Evolutionary conservation across 1,140 invertebrate species (phyloP), one percentile per base, ranked within the genome.

Genomic region (Drosophila kanapiae): DNA sequence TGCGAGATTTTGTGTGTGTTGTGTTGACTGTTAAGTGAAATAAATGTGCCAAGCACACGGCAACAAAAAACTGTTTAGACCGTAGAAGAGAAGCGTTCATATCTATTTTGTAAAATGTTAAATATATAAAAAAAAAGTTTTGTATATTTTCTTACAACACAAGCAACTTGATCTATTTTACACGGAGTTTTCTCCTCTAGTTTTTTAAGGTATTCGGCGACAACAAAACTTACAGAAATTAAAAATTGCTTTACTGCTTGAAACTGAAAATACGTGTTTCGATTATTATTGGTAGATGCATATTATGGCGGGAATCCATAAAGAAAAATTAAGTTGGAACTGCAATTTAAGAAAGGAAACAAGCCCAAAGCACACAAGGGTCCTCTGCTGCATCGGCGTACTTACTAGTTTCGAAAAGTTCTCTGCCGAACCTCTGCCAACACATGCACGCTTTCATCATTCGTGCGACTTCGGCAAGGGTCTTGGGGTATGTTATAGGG

Each of bases 11-110:
- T 49, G 57, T 58, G 27, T 49, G 57, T 18, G 33, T 33, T 63
- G 60, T 64, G 62, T 49, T 59, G 67, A 58, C 65, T 71, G 64
- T 69, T 68, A 40, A 72, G 69, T 49, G 35, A 70, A 68, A 23
- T 23, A 31, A 71, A 72, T 72, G 69, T 72, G 67, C 69, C 69
- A 72, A 71, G 69, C 69, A 72, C 69, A 56, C 67, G 38, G 56
- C 45, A 35, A 42, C 37, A n/a, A 31, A n/a, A n/a, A 42, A 40
- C 38, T 62, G 61, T 58, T 38, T 57, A 63, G 49, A 63, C 11
- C 60, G 11, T 31, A 48, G 47, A 48, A 18, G 23, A 58, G 10
- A 61, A 43, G 56, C 56, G 27, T 64, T 61, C 16, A n/a, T 43
- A 16, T 64, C 56, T 40, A 31, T 27, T 27, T 62, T 23, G 29